These are phyloP conservation scores for Sapajus apella DNA, from an alignment of 2,113 vertebrate genomes.

Conservation along the genomic window DNA sequence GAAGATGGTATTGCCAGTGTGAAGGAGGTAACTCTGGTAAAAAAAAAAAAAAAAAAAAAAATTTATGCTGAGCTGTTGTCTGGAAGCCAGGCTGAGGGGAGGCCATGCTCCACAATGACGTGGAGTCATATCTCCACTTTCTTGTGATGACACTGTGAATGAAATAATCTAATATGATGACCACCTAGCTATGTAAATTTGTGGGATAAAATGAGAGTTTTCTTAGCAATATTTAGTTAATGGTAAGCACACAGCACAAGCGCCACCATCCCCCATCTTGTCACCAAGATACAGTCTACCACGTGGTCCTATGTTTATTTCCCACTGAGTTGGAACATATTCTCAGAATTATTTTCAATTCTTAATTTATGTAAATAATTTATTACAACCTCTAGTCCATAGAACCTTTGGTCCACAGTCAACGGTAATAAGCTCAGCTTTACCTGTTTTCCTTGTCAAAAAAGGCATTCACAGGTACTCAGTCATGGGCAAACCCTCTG, in stretches of 20 bases:
- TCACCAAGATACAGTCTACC: not conserved
- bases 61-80: not conserved
- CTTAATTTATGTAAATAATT: not conserved
- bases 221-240: not conserved
- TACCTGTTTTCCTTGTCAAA: not conserved
- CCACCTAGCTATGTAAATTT: not conserved
- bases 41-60: not conserved
- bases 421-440: not conserved
- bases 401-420: not conserved
- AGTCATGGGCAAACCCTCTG: fast-evolving
- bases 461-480: not conserved
- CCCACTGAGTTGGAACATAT: not conserved
- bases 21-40: not conserved
- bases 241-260: not conserved
- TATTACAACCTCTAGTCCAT: not conserved
- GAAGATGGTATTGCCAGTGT: not conserved
- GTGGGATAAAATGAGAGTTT: not conserved
- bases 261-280: too few species aligned
- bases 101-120: not conserved
- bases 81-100: not conserved
- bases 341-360: not conserved
- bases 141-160: not conserved
- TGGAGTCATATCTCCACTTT: not conserved
- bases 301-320: not conserved
- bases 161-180: not conserved